A percentile compares a stretch with the other conserved stretches of the same genome.
Evolutionary conservation across 1,140 invertebrate species (phyloP).

Genomic region (Leptinotarsa defecta): DNA sequence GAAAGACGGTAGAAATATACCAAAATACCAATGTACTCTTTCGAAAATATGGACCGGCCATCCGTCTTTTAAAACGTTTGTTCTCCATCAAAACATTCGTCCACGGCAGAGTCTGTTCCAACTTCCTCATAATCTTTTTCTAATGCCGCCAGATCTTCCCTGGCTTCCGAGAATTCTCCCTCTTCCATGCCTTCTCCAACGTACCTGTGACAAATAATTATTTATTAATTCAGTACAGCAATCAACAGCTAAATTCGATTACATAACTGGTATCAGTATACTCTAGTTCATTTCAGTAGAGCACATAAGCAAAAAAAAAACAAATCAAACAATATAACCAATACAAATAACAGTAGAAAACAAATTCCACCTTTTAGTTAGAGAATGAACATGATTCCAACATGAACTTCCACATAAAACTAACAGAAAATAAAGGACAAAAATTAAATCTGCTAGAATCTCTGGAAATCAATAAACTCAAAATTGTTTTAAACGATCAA

Average conservation of each 20-base stretch:
- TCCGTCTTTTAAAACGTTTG: not conserved
- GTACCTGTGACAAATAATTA: slow-evolving; percentile 54
- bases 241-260: not conserved
- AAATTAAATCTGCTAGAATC: too few species aligned
- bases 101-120: not conserved
- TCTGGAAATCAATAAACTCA: too few species aligned
- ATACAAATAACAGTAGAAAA: too few species aligned
- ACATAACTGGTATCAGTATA: not conserved
- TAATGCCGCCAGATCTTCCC: slow-evolving; percentile 79
- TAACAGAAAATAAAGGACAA: too few species aligned
- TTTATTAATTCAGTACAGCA: not conserved
- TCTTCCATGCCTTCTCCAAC: slow-evolving; percentile 77
- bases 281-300: not conserved
- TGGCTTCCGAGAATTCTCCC: slow-evolving; percentile 80
- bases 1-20: too few species aligned
- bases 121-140: slow-evolving; percentile 75
- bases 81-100: slow-evolving; percentile 22
- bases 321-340: not conserved
- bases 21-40: too few species aligned
- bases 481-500: too few species aligned
- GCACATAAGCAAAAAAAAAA: not conserved
- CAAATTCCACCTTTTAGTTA: too few species aligned
- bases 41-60: too few species aligned
- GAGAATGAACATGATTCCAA: too few species aligned
- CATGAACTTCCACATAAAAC: too few species aligned